Percentiles rank a stretch among this genome's conserved stretches.
These are phyloP conservation scores for Hyaena hyaena DNA, from an alignment of 2,113 vertebrate species.

Conservation along the genomic window DNA sequence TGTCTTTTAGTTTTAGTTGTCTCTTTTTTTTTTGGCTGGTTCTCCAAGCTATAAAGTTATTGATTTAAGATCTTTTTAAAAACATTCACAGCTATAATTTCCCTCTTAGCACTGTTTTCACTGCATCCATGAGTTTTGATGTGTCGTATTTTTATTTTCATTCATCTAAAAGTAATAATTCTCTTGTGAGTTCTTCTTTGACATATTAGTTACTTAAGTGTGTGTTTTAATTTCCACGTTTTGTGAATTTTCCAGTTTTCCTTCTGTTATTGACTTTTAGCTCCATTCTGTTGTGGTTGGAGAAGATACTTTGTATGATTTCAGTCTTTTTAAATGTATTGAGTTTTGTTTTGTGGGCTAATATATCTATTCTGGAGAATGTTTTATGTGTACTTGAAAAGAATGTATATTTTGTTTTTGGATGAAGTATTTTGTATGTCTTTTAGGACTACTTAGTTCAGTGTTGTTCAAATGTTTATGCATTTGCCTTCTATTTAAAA, in stretches of 20 bases:
- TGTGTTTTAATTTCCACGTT: neutral
- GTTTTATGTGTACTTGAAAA: neutral
- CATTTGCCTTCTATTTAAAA: neutral
- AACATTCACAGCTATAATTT: neutral
- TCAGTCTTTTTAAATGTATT: neutral
- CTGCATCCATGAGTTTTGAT: neutral
- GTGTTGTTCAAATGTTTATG: neutral
- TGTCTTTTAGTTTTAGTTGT: neutral
- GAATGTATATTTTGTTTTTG: neutral
- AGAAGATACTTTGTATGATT: neutral
- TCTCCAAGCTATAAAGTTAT: neutral
- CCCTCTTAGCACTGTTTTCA: neutral
- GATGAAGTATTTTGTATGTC: neutral
- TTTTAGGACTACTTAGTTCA: constrained; percentile 1
- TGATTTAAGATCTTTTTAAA: constrained; percentile 19
- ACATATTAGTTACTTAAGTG: neutral
- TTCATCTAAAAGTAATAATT: neutral
- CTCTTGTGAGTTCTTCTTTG: neutral
- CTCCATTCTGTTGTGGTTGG: neutral
- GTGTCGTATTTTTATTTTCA: neutral
- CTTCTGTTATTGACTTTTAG: neutral
- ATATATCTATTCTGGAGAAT: neutral
- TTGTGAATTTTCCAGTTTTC: neutral
- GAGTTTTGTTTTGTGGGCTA: neutral
- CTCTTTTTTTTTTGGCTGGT: neutral